Evolutionary conservation across 2,113 vertebrate species (phyloP).

Genomic region (Pimephales promelas): DNA sequence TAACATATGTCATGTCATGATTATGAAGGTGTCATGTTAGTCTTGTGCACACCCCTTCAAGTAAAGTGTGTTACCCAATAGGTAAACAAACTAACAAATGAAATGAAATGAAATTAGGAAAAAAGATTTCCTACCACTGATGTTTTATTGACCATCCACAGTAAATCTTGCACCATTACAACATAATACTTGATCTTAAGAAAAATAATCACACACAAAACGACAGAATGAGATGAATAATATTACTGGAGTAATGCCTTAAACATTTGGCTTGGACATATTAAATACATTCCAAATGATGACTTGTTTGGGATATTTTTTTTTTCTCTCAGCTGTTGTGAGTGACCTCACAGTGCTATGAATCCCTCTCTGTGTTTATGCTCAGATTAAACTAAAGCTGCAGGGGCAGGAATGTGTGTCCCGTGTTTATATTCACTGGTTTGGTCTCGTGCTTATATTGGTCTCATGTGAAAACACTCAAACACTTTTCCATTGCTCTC

Average conservation of each 20-base stretch:
- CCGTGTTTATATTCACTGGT: constrained; percentile 65
- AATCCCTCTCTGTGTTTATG: constrained; percentile 36
- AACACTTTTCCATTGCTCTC: constrained; percentile 4
- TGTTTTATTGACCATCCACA: not conserved
- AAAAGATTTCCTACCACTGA: not conserved
- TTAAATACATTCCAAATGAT: constrained; percentile 22
- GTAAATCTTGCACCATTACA: not conserved
- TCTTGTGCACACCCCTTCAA: too few relatives aligned
- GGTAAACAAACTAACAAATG: too few relatives aligned
- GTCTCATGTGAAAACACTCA: constrained; percentile 66
- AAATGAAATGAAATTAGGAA: too few relatives aligned
- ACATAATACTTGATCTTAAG: not conserved
- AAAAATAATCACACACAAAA: not conserved
- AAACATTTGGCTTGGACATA: not conserved
- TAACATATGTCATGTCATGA: too few relatives aligned
- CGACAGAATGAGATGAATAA: not conserved
- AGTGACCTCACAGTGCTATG: constrained; percentile 22
- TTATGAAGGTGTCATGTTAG: too few relatives aligned
- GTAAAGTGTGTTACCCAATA: too few relatives aligned
- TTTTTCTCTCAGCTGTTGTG: constrained; percentile 24
- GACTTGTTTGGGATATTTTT: constrained; percentile 40
- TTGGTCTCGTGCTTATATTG: constrained; percentile 65
- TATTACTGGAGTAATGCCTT: not conserved
- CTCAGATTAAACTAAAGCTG: constrained; percentile 1
- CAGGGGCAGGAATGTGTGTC: constrained; percentile 65